A percentile compares a stretch with the other conserved stretches of the same genome.
Conservation (phyloP, 2,113 vertebrate genomes). For the Amblyornis subalaris region DNA sequence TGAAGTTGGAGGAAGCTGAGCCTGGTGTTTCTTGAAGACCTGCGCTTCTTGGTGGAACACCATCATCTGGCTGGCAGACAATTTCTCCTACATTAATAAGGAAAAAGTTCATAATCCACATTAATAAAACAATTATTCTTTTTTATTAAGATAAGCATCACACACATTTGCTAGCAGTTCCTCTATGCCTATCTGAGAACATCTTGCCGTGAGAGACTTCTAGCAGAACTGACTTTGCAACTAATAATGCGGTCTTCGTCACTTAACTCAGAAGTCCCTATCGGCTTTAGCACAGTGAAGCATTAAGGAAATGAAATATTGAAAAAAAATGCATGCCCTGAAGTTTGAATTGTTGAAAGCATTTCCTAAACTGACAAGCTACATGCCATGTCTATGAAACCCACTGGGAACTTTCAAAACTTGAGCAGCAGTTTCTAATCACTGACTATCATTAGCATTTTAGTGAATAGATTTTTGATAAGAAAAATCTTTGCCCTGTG, state of each 20-base stretch:
- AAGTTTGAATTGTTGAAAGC: slow-evolving; percentile 76
- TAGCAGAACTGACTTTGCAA: slow-evolving; percentile 58
- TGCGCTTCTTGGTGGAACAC: not conserved
- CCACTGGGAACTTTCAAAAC: slow-evolving; percentile 77
- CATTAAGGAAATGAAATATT: slow-evolving; percentile 74
- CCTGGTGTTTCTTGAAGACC: not conserved
- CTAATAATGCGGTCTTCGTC: slow-evolving; percentile 70
- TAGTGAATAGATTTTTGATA: slow-evolving; percentile 73
- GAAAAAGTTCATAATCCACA: not conserved
- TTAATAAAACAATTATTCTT: slow-evolving; percentile 32
- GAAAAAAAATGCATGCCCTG: slow-evolving; percentile 37
- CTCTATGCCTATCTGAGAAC: slow-evolving; percentile 31
- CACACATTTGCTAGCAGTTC: not conserved
- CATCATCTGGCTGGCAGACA: not conserved
- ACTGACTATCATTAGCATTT: slow-evolving; percentile 79
- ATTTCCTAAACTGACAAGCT: slow-evolving; percentile 75
- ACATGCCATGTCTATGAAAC: slow-evolving; percentile 69
- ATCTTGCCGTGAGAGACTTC: slow-evolving; percentile 57
- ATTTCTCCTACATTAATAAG: not conserved
- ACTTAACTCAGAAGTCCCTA: slow-evolving; percentile 69
- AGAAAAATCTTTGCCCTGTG: slow-evolving; percentile 70
- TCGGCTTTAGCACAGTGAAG: slow-evolving; percentile 72
- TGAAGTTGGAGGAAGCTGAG: not conserved
- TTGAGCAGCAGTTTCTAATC: slow-evolving; percentile 79
- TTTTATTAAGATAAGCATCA: slow-evolving; percentile 55